These are phyloP conservation scores for Cossypha dichroa DNA, from an alignment of 2,797 vertebrate species.

Conservation along the genomic window DNA sequence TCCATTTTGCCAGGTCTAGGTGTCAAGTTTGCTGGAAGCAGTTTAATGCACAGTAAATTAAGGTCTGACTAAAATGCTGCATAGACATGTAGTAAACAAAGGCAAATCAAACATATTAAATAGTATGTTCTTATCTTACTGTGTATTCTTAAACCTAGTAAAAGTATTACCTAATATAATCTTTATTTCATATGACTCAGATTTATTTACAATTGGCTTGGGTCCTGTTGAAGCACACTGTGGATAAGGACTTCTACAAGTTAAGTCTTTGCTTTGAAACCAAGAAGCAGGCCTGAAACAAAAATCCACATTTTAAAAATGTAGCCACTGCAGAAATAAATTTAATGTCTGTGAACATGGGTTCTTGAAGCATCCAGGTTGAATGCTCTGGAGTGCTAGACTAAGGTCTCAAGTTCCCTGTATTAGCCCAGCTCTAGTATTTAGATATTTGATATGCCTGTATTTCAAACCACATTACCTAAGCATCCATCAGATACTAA, in stretches of 20 bases:
- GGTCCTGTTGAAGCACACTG: not conserved
- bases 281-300: not conserved
- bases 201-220: not conserved
- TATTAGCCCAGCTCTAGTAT: not conserved
- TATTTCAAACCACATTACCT: not conserved
- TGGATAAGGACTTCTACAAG: not conserved
- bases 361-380: not conserved
- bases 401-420: not conserved
- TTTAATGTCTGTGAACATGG: not conserved
- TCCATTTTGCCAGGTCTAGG: slow-evolving; percentile 5
- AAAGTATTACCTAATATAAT: not conserved
- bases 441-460: not conserved
- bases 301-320: not conserved
- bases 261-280: not conserved
- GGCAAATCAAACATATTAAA: not conserved
- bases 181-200: not conserved
- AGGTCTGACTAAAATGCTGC: not conserved
- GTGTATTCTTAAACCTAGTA: not conserved
- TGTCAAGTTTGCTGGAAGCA: not conserved
- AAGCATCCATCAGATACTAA: not conserved
- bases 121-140: not conserved
- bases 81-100: not conserved
- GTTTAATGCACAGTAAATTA: not conserved
- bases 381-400: not conserved
- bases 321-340: not conserved